Base-by-base conservation (phyloP, 2,113 vertebrate species). In the Spilogale gracilis region DNA sequence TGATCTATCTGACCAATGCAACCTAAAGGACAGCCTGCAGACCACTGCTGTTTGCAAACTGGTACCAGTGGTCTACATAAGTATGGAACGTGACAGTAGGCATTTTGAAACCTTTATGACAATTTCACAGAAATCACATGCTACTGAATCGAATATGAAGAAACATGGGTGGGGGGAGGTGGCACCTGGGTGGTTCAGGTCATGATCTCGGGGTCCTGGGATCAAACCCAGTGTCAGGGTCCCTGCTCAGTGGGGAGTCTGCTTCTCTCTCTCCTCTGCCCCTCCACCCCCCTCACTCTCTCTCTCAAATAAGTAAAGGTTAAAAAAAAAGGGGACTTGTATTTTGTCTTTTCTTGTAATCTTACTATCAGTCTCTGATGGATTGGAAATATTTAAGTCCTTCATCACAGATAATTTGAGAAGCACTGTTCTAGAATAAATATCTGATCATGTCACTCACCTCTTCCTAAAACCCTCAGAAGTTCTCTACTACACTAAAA, bases 301-400 rank as follows among this genome's bases (percentile, higher is more conserved):
- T 69, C 32, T 69, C 67, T 69, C 63, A 30, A 69, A 69, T 69
- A 69, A 69, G 14, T 67, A 65, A 67, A 58, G 21, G 23, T 61
- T 10, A 32, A 67, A 32, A 32, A 67, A 67, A 32, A 9, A 63
- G 4, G 3, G 2, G 48, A 43, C 74, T 85, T 94, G 54, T 74
- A 52, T 48, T 83, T 50, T 92, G 14, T 93, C 65, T 94, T 94
- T 63, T 94, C 71, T 92, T 85, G 27, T 32, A 84, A 86, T 54
- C 69, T 83, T 78, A 25, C 61, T 82, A 21, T 86, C 43, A 94
- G 61, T 92, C 50, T 76, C 54, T 85, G 56, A 83, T 84, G 43
- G 50, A 32, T 8, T 96, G 9, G 58, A 84, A 56, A 25, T 61
- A 76, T 80, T 73, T 76, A 89, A 88, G 16, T 38, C 80, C 78